These are phyloP conservation scores for Hydractinia echinata DNA, from an alignment of 30 jellyfish, hydroid and myxozoan genomes.

Conservation along the genomic window DNA sequence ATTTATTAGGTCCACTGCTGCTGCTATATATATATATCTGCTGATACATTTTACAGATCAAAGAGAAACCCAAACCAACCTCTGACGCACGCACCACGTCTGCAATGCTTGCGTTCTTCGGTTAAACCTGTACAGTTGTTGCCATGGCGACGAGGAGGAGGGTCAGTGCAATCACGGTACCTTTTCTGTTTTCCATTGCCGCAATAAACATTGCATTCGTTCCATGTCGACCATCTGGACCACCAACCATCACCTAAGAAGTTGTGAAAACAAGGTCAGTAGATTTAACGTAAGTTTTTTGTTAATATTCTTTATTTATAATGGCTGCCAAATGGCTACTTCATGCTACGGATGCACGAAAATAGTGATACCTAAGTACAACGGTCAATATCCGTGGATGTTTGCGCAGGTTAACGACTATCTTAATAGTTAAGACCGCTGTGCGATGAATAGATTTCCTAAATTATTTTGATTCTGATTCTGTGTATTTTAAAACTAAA, in stretches of 20 bases:
- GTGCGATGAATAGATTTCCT: too few species aligned
- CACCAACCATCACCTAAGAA: slow-evolving; percentile 13
- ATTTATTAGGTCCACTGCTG: not conserved
- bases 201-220: slow-evolving; percentile 1
- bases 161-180: slow-evolving; percentile 4
- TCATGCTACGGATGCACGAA: too few species aligned
- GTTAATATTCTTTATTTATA: too few species aligned
- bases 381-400: too few species aligned
- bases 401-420: too few species aligned
- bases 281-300: too few species aligned
- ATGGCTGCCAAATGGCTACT: too few species aligned
- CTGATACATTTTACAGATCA: not conserved
- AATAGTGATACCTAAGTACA: too few species aligned
- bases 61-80: not conserved
- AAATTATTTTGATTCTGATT: too few species aligned
- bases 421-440: too few species aligned
- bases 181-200: slow-evolving; percentile 13
- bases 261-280: too few species aligned
- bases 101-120: not conserved
- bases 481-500: too few species aligned
- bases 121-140: not conserved
- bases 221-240: slow-evolving; percentile 20
- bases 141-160: slow-evolving; percentile 12
- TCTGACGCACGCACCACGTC: slow-evolving; percentile 15
- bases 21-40: not conserved